phyloP scores from a whole-genome alignment of 2,797 vertebrate species.

The Silurus lanzhouensis region DNA sequence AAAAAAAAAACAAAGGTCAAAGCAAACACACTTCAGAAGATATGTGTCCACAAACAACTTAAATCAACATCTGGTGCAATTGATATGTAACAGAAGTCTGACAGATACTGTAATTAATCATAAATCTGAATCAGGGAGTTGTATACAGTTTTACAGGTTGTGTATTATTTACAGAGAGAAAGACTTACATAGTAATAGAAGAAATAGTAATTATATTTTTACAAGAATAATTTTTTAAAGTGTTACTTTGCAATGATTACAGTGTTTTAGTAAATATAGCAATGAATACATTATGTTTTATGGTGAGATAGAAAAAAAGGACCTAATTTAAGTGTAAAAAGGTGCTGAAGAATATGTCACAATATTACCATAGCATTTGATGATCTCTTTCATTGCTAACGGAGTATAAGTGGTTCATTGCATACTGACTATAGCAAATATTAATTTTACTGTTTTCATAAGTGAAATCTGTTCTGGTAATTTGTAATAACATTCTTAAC shows the following conservation, averaged over 20 bases:
- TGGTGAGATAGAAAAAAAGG: not conserved
- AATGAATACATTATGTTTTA: not conserved
- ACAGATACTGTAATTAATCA: not conserved
- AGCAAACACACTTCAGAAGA: constrained; percentile 8
- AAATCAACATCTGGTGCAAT: constrained; percentile 29
- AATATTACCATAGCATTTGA: not conserved
- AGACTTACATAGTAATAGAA: not conserved
- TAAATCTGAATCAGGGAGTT: not conserved
- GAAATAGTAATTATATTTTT: not conserved
- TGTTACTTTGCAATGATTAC: not conserved
- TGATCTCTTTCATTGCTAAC: not conserved
- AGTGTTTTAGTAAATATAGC: not conserved
- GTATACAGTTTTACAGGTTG: not conserved
- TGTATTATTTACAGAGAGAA: not conserved
- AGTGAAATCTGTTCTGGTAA: not conserved
- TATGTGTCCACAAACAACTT: not conserved
- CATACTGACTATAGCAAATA: not conserved
- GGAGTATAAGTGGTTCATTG: not conserved
- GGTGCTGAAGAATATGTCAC: not conserved
- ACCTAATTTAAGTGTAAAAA: too few relatives aligned
- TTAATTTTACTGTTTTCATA: not conserved
- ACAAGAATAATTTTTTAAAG: not conserved
- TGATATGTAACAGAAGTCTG: constrained; percentile 7
- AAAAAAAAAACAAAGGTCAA: constrained; percentile 16
- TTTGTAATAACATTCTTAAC: not conserved